Percentiles rank a stretch among this genome's conserved stretches.
Conservation (phyloP, 2,888 invertebrate genomes). For the Pristionchus fissidentatus region DNA sequence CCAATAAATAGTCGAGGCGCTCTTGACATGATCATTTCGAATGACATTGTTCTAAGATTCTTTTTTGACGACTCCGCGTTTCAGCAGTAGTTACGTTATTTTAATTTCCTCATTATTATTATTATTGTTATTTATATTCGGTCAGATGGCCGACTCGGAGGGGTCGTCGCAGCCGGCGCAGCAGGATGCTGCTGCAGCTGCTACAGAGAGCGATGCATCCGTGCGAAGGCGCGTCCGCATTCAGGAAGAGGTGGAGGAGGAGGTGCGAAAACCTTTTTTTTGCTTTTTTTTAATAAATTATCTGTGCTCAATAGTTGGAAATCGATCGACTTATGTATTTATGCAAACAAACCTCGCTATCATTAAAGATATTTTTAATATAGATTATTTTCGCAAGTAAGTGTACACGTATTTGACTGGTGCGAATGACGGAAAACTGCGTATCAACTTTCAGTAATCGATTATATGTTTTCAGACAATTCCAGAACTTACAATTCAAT, state of each 20-base stretch:
- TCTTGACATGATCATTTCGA: no score
- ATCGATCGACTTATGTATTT: neutral
- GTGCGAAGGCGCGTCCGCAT: slow-evolving; percentile 31
- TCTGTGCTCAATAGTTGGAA: neutral
- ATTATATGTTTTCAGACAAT: neutral
- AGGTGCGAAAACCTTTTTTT: neutral
- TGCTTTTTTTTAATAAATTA: neutral
- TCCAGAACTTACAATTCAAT: no score
- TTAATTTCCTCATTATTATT: no score
- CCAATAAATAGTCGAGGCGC: no score
- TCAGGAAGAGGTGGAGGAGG: slow-evolving; percentile 21
- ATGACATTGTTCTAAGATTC: no score
- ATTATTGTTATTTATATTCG: no score
- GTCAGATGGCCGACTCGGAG: slow-evolving; percentile 41
- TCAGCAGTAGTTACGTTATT: no score
- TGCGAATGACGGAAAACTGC: no score
- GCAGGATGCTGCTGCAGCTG: neutral
- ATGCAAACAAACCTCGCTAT: neutral
- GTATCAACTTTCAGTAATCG: no score
- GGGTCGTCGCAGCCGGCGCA: neutral
- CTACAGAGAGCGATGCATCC: neutral
- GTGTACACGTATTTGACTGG: neutral
- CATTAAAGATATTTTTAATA: neutral
- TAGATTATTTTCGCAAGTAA: neutral
- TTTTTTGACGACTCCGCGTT: no score